Evolutionary conservation across 2,113 vertebrate species (phyloP).

Genomic region (Cavia aperea): DNA sequence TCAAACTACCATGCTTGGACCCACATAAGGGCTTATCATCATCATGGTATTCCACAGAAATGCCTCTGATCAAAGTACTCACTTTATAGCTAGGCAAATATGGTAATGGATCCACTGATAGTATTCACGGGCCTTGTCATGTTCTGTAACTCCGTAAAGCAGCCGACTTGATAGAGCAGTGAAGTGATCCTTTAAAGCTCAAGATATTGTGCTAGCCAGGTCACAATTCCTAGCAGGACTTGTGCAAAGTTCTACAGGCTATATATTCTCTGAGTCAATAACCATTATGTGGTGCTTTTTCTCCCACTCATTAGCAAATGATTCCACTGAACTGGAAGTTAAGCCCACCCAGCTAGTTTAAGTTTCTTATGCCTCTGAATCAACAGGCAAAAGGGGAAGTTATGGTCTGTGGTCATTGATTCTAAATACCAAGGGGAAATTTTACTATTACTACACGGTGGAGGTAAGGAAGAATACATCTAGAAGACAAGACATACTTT

Average conservation of each 20-base stretch:
- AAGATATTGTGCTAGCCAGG: background rate
- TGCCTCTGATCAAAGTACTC: background rate
- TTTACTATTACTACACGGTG: background rate
- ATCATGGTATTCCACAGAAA: background rate
- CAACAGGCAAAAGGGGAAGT: background rate
- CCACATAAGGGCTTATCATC: background rate
- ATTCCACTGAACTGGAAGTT: background rate
- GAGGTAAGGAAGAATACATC: background rate
- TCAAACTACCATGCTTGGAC: background rate
- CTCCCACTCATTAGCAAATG: background rate
- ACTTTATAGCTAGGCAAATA: background rate
- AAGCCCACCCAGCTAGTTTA: background rate
- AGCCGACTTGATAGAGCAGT: background rate
- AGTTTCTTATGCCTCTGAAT: background rate
- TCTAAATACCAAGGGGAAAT: background rate
- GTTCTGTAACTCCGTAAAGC: background rate
- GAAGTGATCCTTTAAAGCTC: background rate
- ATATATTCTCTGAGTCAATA: background rate
- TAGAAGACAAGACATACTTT: background rate
- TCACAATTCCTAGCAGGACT: background rate
- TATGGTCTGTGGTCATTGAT: background rate
- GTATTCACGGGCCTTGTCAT: no score
- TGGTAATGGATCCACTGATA: background rate
- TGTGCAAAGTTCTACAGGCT: background rate
- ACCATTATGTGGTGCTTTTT: background rate